phyloP scores from a whole-genome alignment of 2,888 invertebrate genomes.

The Herminia tarsipennalis region DNA sequence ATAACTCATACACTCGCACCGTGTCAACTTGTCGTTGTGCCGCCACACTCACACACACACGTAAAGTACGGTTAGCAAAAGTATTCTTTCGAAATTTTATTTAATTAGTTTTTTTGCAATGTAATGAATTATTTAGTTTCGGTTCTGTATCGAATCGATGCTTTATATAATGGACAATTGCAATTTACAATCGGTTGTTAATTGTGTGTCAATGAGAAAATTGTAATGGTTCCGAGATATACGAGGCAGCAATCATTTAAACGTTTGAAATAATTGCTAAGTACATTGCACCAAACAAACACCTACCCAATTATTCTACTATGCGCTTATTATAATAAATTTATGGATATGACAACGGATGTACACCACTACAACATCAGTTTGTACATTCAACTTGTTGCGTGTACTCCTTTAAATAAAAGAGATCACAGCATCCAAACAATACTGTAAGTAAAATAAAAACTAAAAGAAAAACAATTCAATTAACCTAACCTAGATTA shows the following conservation, averaged over 20 bases:
- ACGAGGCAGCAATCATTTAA: no score
- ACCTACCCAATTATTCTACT: no score
- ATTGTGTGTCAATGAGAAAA: slow-evolving; percentile 17
- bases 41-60: slow-evolving; percentile 43
- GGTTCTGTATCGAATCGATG: slow-evolving; percentile 34
- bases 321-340: no score
- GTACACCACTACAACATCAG: no score
- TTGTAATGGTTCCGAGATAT: slow-evolving; percentile 11
- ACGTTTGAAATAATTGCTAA: no score
- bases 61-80: slow-evolving; percentile 50
- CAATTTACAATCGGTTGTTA: slow-evolving; percentile 20
- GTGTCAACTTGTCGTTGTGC: slow-evolving; percentile 47
- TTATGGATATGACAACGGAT: no score
- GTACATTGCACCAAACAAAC: no score
- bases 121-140: slow-evolving; percentile 31
- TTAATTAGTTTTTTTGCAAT: slow-evolving; percentile 39
- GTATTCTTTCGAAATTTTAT: slow-evolving; percentile 29
- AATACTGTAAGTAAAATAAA: no score
- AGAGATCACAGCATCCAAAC: no score
- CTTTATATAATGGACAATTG: slow-evolving; percentile 36
- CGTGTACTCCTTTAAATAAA: no score
- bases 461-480: background rate
- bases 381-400: no score
- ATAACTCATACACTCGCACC: slow-evolving; percentile 38
- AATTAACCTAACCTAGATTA: no score